Percentiles rank a stretch among this genome's conserved stretches.
Conservation (phyloP, 2,888 invertebrate species). For the Leucophora obtusa region DNA sequence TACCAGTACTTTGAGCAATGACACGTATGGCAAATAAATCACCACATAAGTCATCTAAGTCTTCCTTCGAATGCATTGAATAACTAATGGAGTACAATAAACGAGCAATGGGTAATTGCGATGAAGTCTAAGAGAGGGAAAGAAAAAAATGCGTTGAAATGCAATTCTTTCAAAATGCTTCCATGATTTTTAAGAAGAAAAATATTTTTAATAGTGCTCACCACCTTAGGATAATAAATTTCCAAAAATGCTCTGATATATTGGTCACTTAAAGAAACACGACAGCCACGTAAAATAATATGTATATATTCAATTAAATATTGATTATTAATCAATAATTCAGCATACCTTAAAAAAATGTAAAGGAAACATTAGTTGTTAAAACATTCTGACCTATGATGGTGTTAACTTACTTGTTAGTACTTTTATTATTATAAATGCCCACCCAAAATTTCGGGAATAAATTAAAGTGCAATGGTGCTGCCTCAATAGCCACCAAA, state of each 20-base stretch:
- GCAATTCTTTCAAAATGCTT: not conserved
- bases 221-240: constrained; percentile 92
- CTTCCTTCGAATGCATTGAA: constrained; percentile 78
- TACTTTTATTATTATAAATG: constrained; percentile 83
- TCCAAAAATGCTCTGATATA: constrained; percentile 92
- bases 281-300: constrained; percentile 91
- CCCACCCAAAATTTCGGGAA: constrained; percentile 96
- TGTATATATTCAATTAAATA: constrained; percentile 94
- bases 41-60: constrained; percentile 78
- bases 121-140: constrained; percentile 71
- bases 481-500: constrained; percentile 93
- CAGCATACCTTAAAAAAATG: constrained; percentile 83
- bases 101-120: constrained; percentile 77
- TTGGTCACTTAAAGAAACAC: constrained; percentile 89
- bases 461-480: constrained; percentile 90
- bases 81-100: constrained; percentile 78
- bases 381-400: not conserved
- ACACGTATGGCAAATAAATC: constrained; percentile 79
- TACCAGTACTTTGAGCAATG: constrained; percentile 77
- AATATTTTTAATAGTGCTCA: constrained; percentile 21
- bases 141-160: not conserved
- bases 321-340: constrained; percentile 88
- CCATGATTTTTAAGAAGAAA: not conserved
- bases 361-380: not conserved
- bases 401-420: constrained; percentile 75